phyloP scores from a whole-genome alignment of 2,113 vertebrate genomes.

The Sceloporus undulatus region DNA sequence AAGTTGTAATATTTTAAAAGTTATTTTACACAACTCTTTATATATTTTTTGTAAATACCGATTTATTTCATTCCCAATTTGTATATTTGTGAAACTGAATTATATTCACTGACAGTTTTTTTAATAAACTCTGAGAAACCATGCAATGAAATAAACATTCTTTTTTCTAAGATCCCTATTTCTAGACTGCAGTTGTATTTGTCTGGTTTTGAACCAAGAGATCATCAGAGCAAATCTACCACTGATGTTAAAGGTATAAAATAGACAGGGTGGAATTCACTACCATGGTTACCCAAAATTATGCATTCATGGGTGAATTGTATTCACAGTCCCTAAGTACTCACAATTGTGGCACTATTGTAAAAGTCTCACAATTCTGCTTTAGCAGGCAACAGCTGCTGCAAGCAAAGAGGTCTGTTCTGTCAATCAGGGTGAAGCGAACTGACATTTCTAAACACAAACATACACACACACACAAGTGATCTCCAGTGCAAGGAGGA shows the following conservation, averaged over 20 bases:
- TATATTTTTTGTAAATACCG: conserved; percentile 16
- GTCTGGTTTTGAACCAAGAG: background rate
- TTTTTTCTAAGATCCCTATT: background rate
- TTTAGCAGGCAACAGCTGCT: too few species aligned
- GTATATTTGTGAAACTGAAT: conserved; percentile 8
- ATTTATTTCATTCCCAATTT: background rate
- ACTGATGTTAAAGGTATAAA: background rate
- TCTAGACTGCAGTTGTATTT: background rate
- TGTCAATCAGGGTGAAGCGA: too few species aligned
- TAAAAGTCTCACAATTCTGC: too few species aligned
- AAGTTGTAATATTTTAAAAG: conserved; percentile 51
- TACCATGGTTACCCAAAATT: too few species aligned
- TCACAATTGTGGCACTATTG: too few species aligned
- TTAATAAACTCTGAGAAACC: background rate
- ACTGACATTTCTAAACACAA: too few species aligned
- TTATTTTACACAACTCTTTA: conserved; percentile 15
- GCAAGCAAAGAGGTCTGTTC: too few species aligned
- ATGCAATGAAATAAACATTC: conserved; percentile 16
- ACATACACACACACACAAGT: too few species aligned
- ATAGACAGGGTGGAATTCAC: background rate
- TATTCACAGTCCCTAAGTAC: too few species aligned
- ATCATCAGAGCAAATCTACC: background rate
- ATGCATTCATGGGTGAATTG: too few species aligned
- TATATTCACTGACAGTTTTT: background rate
- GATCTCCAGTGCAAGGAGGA: too few species aligned